These are phyloP conservation scores for Amiota minor DNA, from an alignment of 2,888 invertebrate species.

Conservation along the genomic window DNA sequence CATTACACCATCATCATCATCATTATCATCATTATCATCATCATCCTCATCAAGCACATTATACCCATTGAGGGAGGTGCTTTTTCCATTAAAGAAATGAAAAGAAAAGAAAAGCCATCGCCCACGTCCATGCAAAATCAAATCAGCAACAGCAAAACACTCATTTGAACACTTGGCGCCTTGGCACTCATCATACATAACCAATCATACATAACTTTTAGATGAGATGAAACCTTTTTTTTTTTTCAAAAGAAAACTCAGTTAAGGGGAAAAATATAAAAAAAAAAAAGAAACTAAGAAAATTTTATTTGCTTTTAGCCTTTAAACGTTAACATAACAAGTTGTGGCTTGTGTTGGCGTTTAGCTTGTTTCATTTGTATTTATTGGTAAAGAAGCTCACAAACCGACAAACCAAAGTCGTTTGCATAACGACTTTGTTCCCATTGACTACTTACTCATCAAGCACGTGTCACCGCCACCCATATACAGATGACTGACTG, in stretches of 20 bases:
- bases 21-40: too few species aligned
- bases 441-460: not conserved
- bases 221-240: not conserved
- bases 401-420: not conserved
- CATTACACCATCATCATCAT: not conserved
- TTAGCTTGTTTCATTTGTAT: slow-evolving; percentile 53
- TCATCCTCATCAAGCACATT: too few species aligned
- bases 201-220: not conserved
- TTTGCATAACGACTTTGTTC: not conserved
- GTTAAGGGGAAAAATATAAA: slow-evolving; percentile 10
- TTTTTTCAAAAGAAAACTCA: not conserved
- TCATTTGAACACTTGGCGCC: slow-evolving; percentile 35
- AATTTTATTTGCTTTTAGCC: slow-evolving; percentile 10
- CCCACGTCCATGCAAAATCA: not conserved
- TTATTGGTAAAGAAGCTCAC: slow-evolving; percentile 41
- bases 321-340: slow-evolving; percentile 31
- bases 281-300: not conserved
- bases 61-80: too few species aligned
- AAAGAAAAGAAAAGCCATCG: not conserved
- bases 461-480: too few species aligned
- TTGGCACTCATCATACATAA: not conserved
- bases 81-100: too few species aligned
- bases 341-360: slow-evolving; percentile 40
- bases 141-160: slow-evolving; percentile 37
- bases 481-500: too few species aligned